Evolutionary conservation across 2,888 invertebrate genomes (phyloP).

Genomic region (Lordiphosa andalusiaca): DNA sequence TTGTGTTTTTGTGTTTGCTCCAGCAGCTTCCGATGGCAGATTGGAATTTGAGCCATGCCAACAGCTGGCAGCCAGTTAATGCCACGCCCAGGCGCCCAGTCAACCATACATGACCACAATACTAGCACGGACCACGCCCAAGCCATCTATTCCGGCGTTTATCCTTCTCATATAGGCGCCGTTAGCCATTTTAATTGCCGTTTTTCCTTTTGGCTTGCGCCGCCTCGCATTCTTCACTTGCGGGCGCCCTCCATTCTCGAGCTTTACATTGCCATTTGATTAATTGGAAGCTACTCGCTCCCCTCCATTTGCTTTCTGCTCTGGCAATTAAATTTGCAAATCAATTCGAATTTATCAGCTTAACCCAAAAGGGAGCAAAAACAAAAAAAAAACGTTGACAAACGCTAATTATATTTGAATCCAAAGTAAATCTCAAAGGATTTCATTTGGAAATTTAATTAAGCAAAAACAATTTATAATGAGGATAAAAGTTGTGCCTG

Average conservation of each 20-base stretch:
- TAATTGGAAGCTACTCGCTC: constrained; percentile 38
- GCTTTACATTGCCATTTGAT: constrained; percentile 34
- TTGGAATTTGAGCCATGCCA: constrained; percentile 29
- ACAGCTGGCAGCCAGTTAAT: constrained; percentile 29
- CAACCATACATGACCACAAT: constrained; percentile 8
- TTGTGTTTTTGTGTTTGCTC: no score
- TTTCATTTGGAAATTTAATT: constrained; percentile 33
- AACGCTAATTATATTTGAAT: constrained; percentile 38
- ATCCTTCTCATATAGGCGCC: constrained; percentile 24
- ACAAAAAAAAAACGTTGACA: constrained; percentile 10
- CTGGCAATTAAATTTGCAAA: constrained; percentile 32
- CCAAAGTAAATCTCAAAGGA: constrained; percentile 9
- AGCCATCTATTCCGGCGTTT: constrained; percentile 35
- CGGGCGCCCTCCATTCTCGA: constrained; percentile 3
- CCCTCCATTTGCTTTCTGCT: constrained; percentile 3
- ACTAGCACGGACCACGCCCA: constrained; percentile 34
- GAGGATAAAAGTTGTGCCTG: not conserved
- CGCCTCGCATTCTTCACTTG: constrained; percentile 1
- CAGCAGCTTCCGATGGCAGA: constrained; percentile 20
- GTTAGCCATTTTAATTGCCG: constrained; percentile 52
- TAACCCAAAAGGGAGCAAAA: constrained; percentile 8
- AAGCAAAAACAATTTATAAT: constrained; percentile 1
- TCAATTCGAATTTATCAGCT: constrained; percentile 27
- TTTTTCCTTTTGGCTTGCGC: constrained; percentile 21
- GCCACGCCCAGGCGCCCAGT: constrained; percentile 4